A percentile compares a stretch with the other conserved stretches of the same genome.
Evolutionary conservation across 1,140 invertebrate genomes (phyloP).

Genomic region (Drosophila willistoni): DNA sequence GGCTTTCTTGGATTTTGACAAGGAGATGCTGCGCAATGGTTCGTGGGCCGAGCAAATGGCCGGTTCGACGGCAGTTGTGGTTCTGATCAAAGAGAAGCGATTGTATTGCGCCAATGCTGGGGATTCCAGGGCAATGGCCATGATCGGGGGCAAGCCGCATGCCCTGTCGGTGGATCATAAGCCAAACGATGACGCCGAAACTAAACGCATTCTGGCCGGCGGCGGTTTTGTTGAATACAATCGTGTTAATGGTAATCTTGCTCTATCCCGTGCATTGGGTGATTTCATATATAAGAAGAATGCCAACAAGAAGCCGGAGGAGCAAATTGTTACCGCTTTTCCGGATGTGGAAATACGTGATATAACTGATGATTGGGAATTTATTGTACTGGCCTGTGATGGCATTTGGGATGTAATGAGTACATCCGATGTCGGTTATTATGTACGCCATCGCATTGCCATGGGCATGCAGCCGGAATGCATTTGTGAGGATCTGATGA

Average conservation of each 20-base stretch:
- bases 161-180: constrained; percentile 96
- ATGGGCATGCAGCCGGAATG: constrained; percentile 93
- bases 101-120: constrained; percentile 98
- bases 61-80: constrained; percentile 95
- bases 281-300: constrained; percentile 99
- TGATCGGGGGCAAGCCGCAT: constrained; percentile 86
- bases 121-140: constrained; percentile 96
- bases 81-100: constrained; percentile 91
- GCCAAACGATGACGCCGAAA: constrained; percentile 93
- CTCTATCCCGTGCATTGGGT: constrained; percentile 96
- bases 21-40: constrained; percentile 94
- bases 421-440: constrained; percentile 95
- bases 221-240: constrained; percentile 99
- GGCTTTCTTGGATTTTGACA: constrained; percentile 96
- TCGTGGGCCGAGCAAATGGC: constrained; percentile 94
- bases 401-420: constrained; percentile 99
- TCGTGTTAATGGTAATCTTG: constrained; percentile 98
- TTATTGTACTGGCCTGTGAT: constrained; percentile 98
- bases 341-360: constrained; percentile 94
- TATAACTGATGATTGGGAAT: constrained; percentile 96
- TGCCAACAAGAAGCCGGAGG: constrained; percentile 90
- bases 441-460: constrained; percentile 92
- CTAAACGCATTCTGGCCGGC: constrained; percentile 93
- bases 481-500: constrained; percentile 98
- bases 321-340: constrained; percentile 98